Base-by-base conservation (phyloP, 2,888 invertebrate genomes). In the Sminthurides aquaticus region DNA sequence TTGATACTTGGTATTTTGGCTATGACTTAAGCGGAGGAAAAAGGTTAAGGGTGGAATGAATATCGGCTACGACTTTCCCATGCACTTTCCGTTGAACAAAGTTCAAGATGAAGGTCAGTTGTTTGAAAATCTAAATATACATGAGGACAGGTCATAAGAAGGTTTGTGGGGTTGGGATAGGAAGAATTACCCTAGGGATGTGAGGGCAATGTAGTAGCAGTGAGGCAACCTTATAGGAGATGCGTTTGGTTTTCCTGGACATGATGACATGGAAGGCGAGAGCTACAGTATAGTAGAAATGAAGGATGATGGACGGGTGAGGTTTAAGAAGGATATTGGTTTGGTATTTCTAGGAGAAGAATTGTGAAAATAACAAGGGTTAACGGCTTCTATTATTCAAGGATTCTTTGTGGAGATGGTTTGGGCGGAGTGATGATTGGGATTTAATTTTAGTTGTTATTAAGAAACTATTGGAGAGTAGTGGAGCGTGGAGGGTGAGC, bases 41-140 rank as follows among this genome's bases (percentile, higher is more conserved):
- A 15, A 34, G 8, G 22, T 8, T 52, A 8, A 52, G 20, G 52
- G 20, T 8, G 5, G 20, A 11, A 34, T 34, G 52, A 20, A 52
- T 18, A 52, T 52, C 8, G 52, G 52, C 52, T 52, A 52, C 52
- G 5, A 52, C 52, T 52, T 52, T 52, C 52, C 22, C 52, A 52
- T 34, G 43, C 8, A 22, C 52, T 8, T 52, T 62, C 28, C 22
- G 28, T 43, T 34, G 1, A 48, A 34, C 34, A 26, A 57, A 63
- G 63, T 63, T 63, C 63, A 63, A 63, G 63, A 63, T 63, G 63
- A 63, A 63, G 63, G 63, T 57, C 58, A 63, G n/a, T n/a, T 28
- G 25, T 8, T 52, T 8, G 52, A 20, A 8, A 52, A 49, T 26
- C 63, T 63, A 63, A 57, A 63, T 60, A 49, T 63, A 63, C 54